Base-by-base conservation (phyloP, 2,113 vertebrate genomes). In the Mohoua ochrocephala region DNA sequence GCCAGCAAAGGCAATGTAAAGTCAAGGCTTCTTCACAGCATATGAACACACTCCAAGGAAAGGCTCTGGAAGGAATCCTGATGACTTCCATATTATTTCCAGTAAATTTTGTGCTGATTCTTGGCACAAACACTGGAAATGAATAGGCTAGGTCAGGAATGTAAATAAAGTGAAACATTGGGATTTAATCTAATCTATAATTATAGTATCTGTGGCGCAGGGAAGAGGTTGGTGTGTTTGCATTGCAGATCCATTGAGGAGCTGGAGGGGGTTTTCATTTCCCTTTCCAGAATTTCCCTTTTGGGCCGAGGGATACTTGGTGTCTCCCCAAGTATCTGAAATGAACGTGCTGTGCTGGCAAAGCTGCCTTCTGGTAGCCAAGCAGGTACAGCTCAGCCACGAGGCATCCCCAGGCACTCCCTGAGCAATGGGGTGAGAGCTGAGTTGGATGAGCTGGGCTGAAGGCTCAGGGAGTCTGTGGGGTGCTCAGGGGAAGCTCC, bases 81-180 rank as follows among this genome's bases (percentile, higher is more conserved):
- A 97, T 98, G 95, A 96, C 92, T 97, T 97, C 96, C 95, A 93
- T 97, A 96, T 93, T 97, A 92, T 96, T 98, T 98, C 98, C 98
- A 97, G 97, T 98, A 98, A 98, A 95, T 94, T 97, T 96, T 95
- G 94, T 87, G 88, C 78, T 97, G 95, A 97, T 95, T 97, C 96
- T 98, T 98, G 97, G 97, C 97, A 97, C 28, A 45, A 96, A 90
- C 91, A 93, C 91, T 95, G 95, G 97, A 98, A 98, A 97, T 97
- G 89, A 97, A 98, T 93, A 97, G 95, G 94, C 96, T 95, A 96
- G 93, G 83, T 79, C 85, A 97, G 96, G 97, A 98, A 98, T 98
- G 97, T 97, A 98, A 98, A 98, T 98, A 98, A 95, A 97, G 85
- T 86, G 93, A 96, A 97, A 95, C 75, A 84, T 4, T 94, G 95